Evolutionary conservation across 2,797 vertebrate genomes (phyloP).

Genomic region (Acanthis flammea): DNA sequence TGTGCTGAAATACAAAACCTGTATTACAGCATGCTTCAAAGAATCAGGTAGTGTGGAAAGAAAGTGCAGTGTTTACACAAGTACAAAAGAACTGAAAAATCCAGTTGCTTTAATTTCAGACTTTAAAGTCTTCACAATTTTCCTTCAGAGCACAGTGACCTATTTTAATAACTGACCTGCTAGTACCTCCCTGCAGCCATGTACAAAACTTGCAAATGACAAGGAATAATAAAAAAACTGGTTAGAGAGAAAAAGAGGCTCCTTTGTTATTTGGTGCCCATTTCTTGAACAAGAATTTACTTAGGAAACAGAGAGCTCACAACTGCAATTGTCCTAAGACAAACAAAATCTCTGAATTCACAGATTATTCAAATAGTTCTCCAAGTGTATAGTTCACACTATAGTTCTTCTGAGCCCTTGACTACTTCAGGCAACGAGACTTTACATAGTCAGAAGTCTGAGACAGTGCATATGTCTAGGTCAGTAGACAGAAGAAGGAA

Average conservation of each 20-base stretch:
- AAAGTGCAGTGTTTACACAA: background rate
- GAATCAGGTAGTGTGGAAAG: background rate
- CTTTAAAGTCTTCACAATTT: conserved; percentile 35
- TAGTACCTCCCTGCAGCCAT: background rate
- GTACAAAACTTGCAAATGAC: background rate
- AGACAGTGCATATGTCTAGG: background rate
- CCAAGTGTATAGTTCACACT: background rate
- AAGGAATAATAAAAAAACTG: background rate
- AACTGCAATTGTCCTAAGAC: background rate
- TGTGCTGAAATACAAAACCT: background rate
- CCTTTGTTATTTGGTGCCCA: accelerated
- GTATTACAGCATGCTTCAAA: conserved; percentile 15
- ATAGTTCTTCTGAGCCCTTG: background rate
- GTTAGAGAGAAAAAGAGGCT: background rate
- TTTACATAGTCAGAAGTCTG: background rate
- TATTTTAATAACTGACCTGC: conserved; percentile 21
- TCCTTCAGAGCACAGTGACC: background rate
- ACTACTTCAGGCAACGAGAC: background rate
- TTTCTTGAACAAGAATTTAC: background rate
- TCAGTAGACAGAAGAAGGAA: background rate
- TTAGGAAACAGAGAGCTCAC: background rate
- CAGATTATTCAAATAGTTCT: background rate
- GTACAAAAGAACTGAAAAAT: conserved; percentile 21
- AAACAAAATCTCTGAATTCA: background rate
- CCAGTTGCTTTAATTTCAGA: conserved; percentile 18